Evolutionary conservation across 2,888 invertebrate genomes (phyloP).

Genomic region (Ormyrus rosae): DNA sequence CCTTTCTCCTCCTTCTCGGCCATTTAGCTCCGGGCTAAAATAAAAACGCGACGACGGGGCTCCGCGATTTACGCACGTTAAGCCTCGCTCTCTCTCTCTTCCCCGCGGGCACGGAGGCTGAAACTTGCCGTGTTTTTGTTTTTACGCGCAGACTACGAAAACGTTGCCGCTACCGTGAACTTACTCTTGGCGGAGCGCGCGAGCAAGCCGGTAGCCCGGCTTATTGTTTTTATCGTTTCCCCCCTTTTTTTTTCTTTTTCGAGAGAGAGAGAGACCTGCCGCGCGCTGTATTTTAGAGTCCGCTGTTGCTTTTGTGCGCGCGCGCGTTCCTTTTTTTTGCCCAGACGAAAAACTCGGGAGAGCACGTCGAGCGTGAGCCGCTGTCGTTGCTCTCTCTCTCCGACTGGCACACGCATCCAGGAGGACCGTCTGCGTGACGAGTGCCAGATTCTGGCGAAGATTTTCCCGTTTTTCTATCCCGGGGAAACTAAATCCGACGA

Average conservation of each 20-base stretch:
- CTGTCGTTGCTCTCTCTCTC: too few relatives aligned
- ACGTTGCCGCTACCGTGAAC: background rate
- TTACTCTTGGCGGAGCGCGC: background rate
- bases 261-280: too few relatives aligned
- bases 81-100: conserved; percentile 56
- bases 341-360: too few relatives aligned
- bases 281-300: too few relatives aligned
- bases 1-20: conserved; percentile 42
- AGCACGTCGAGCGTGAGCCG: too few relatives aligned
- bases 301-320: background rate
- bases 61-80: conserved; percentile 66
- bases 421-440: too few relatives aligned
- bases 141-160: conserved; percentile 16
- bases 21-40: conserved; percentile 69
- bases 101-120: background rate
- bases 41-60: conserved; percentile 64
- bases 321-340: background rate
- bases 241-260: background rate
- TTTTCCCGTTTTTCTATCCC: too few relatives aligned
- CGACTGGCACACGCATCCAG: too few relatives aligned
- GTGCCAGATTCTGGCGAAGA: too few relatives aligned
- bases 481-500: too few relatives aligned
- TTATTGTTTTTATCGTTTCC: conserved; percentile 14
- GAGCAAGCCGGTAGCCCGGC: too few relatives aligned
- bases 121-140: conserved; percentile 5